phyloP scores from a whole-genome alignment of 2,797 vertebrate genomes.

The Galagoides demidoff region DNA sequence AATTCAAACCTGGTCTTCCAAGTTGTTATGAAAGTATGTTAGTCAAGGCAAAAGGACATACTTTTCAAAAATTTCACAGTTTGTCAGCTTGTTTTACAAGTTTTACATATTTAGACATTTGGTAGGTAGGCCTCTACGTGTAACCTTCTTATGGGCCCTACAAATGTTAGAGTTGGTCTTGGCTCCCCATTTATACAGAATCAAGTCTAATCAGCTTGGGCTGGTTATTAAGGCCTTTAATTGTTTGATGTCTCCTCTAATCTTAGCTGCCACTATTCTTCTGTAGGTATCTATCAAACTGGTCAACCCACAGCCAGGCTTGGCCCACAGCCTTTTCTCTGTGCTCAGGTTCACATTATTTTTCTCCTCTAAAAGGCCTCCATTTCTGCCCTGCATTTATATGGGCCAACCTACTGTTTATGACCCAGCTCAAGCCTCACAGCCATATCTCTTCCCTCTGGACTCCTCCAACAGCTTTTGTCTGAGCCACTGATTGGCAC shows the following conservation, averaged over 20 bases:
- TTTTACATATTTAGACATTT: conserved; percentile 37
- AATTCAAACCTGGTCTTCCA: neutral
- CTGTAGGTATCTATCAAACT: neutral
- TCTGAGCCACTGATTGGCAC: conserved; percentile 34
- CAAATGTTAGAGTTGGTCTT: neutral
- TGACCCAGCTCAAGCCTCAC: neutral
- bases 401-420: neutral
- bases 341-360: neutral
- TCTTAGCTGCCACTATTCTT: neutral
- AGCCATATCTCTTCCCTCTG: neutral
- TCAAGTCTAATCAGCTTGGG: neutral
- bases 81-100: conserved; percentile 39
- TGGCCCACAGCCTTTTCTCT: neutral
- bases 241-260: neutral
- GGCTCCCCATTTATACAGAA: neutral
- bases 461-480: conserved; percentile 34
- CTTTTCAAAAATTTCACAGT: neutral
- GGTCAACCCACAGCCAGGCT: neutral
- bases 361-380: neutral
- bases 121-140: neutral
- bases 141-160: neutral
- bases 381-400: conserved; percentile 14
- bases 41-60: neutral
- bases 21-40: neutral
- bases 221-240: conserved; percentile 9